Percentiles rank a stretch among this genome's conserved stretches.
These are phyloP conservation scores for Sitophilus oryzae DNA, from an alignment of 1,140 invertebrate genomes.

Conservation along the genomic window DNA sequence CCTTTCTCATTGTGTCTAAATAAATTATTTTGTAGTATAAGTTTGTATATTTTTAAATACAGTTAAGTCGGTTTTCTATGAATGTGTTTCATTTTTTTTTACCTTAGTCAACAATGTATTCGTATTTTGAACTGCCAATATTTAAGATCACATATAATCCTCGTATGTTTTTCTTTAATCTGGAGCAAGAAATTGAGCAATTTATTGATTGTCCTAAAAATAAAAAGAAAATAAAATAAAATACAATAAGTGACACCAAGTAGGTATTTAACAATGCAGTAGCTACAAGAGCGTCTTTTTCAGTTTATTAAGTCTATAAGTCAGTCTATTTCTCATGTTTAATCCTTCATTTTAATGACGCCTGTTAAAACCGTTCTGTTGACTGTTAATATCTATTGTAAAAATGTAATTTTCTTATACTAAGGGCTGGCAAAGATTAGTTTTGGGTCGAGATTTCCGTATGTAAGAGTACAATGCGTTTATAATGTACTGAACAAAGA, in stretches of 20 bases:
- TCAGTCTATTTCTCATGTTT: too few relatives aligned
- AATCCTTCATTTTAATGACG: too few relatives aligned
- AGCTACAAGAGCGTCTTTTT: too few relatives aligned
- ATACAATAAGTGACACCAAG: not conserved
- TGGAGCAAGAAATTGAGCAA: constrained; percentile 34
- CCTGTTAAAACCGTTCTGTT: too few relatives aligned
- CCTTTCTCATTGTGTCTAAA: constrained; percentile 18
- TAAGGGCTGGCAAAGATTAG: too few relatives aligned
- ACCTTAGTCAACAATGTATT: constrained; percentile 39
- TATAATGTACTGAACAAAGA: too few relatives aligned
- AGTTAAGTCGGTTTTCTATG: constrained; percentile 21
- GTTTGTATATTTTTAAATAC: constrained; percentile 27
- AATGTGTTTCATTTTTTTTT: constrained; percentile 2
- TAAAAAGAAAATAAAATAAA: constrained; percentile 18
- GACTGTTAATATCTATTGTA: too few relatives aligned
- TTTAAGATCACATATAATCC: constrained; percentile 38
- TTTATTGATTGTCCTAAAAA: constrained; percentile 35
- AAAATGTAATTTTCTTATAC: too few relatives aligned
- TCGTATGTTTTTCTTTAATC: constrained; percentile 39
- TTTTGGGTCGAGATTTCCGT: too few relatives aligned
- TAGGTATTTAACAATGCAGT: too few relatives aligned
- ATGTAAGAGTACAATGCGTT: too few relatives aligned
- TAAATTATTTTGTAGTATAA: constrained; percentile 36
- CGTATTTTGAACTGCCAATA: constrained; percentile 35
- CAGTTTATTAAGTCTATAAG: too few relatives aligned